Evolutionary conservation across 2,113 vertebrate genomes (phyloP), one percentile per base, ranked within the genome.

Genomic region (Odontesthes bonariensis): DNA sequence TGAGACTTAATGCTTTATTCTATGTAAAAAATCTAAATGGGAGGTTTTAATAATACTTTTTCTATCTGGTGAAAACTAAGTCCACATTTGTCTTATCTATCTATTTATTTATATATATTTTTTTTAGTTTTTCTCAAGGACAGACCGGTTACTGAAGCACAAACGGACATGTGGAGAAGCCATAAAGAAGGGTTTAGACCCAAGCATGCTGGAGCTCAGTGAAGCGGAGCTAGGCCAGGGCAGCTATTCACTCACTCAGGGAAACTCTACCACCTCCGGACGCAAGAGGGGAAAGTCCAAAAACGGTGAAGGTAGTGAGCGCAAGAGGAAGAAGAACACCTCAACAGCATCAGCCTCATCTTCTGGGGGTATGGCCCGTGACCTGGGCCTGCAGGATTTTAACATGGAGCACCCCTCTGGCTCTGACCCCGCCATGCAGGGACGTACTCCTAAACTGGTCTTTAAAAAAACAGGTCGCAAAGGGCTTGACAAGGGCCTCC

Each of bases 131-230:
- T 99, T 99, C 92, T 99, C 98, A 42, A 96, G 98, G 94, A 99
- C 98, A 69, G 98, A 99, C 92, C 94, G 97, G 92, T 96, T 99
- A 92, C 92, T 99, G 94, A 99, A 99, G 95, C 98, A 99, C 97
- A 97, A 98, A 93, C 95, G 98, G 94, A 99, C 97, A 3, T 99
- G 98, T 88, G 97, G 96, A 90, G 97, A 99, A 96, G 96, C 96
- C 96, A 96, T 97, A 95, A 96, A 95, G 89, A 99, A 98, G 93
- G 95, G 95, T 90, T 93, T 96, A 91, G 97, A 98, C 79, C 95
- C 97, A 2, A 96, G 94, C 73, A 94, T 96, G 81, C 96, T 98
- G 55, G 94, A 95, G 86, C 95, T 95, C 79, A 94, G 86, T 78
- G 94, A 90, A 63, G 94, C 96, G 75, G 95, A 97, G 90, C 94